Conservation (phyloP, 2,888 invertebrate genomes). For the Tiliacea aurago region DNA sequence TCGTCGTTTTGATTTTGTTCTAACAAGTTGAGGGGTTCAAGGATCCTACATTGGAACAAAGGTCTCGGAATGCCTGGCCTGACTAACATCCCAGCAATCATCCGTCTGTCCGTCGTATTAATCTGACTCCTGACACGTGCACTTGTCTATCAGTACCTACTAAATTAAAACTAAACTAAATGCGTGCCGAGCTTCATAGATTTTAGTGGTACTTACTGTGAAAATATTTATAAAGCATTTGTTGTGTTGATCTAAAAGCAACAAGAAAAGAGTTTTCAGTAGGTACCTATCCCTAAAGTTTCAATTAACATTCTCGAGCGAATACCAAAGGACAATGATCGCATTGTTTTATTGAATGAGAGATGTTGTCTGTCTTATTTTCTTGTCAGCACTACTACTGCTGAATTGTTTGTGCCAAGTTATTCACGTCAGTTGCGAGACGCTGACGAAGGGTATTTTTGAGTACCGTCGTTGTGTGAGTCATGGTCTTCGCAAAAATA, state of each 20-base stretch:
- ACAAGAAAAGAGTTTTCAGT: neutral
- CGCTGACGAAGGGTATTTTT: no score
- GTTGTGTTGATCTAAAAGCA: neutral
- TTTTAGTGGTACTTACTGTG: neutral
- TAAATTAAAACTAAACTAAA: constrained; percentile 19
- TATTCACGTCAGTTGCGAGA: no score
- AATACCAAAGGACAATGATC: neutral
- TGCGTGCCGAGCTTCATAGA: constrained; percentile 4
- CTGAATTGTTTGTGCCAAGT: neutral
- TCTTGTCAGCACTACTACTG: no score
- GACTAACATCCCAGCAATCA: neutral
- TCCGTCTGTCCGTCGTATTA: neutral
- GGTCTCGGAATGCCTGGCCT: neutral
- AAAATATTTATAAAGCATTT: constrained; percentile 17
- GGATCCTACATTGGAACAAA: neutral
- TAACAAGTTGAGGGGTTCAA: neutral
- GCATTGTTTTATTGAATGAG: neutral
- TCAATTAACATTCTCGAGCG: neutral
- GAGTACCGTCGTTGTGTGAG: no score
- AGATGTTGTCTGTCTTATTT: no score
- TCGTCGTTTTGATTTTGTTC: neutral
- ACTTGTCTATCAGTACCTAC: constrained; percentile 20
- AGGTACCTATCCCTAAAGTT: neutral
- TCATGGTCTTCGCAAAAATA: neutral
- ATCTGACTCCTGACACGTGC: constrained; percentile 17